Percentiles rank a stretch among this genome's conserved stretches.
phyloP scores from a whole-genome alignment of 2,113 vertebrate genomes.

The Hemiscyllium ocellatum region DNA sequence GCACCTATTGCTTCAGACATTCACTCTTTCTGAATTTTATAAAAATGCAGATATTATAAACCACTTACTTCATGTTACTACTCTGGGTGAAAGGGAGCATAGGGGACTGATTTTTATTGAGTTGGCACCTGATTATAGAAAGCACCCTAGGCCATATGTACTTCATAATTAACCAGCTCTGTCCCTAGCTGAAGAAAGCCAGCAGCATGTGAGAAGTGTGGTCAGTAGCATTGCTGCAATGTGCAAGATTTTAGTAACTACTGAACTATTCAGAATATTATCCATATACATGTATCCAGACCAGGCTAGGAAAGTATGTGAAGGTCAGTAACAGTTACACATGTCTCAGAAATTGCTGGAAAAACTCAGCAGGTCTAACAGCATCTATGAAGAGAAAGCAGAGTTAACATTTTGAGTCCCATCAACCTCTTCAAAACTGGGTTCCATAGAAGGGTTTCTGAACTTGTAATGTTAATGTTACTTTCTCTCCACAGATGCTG shows the following conservation, averaged over 20 bases:
- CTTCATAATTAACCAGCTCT: neutral
- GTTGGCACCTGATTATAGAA: neutral
- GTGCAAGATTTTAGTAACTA: neutral
- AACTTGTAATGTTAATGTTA: too few species aligned
- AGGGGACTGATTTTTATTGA: too few species aligned
- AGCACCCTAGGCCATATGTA: neutral
- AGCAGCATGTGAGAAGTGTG: neutral
- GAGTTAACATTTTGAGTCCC: too few species aligned
- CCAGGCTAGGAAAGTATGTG: neutral
- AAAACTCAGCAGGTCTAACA: too few species aligned
- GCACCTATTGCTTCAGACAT: neutral
- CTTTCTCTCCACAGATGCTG: neutral
- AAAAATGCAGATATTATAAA: neutral
- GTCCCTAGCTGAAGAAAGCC: neutral
- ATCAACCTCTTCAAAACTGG: too few species aligned
- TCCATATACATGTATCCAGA: neutral
- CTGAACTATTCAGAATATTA: neutral
- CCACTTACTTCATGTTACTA: neutral
- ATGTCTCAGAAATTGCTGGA: neutral
- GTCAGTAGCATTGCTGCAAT: neutral
- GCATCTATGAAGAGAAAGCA: too few species aligned
- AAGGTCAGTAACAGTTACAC: neutral
- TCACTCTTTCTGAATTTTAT: neutral
- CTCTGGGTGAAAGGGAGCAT: neutral
- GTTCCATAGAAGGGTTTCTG: too few species aligned